Percentiles rank a stretch among this genome's conserved stretches.
These are phyloP conservation scores for Agonopterix alstromeriana DNA, from an alignment of 2,888 invertebrate genomes.

Conservation along the genomic window DNA sequence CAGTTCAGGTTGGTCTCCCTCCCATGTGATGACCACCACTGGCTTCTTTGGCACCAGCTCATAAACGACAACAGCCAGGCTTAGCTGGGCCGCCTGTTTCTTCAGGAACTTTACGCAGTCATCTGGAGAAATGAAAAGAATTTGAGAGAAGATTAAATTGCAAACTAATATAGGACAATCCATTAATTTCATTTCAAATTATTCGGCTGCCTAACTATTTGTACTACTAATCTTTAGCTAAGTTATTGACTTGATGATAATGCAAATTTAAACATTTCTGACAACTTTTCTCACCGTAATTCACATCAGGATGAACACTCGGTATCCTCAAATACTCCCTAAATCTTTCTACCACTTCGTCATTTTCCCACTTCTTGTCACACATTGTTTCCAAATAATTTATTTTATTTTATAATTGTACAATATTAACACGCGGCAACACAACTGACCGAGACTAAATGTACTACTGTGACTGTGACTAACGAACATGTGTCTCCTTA, in stretches of 20 bases:
- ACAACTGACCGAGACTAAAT: too few species aligned
- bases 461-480: too few species aligned
- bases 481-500: too few species aligned
- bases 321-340: conserved; percentile 91
- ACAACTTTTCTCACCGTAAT: conserved; percentile 82
- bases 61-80: conserved; percentile 78
- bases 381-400: conserved; percentile 14
- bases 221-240: too few species aligned
- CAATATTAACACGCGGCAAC: too few species aligned
- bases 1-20: conserved; percentile 82
- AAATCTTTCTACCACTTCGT: conserved; percentile 84
- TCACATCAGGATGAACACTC: conserved; percentile 90
- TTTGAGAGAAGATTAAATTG: too few species aligned
- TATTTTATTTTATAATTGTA: too few species aligned
- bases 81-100: conserved; percentile 81
- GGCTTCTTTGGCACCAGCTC: conserved; percentile 78
- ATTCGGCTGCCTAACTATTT: too few species aligned
- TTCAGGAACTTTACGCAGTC: conserved; percentile 83
- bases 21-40: conserved; percentile 89
- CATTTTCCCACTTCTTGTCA: conserved; percentile 42
- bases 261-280: too few species aligned
- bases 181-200: too few species aligned
- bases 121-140: conserved; percentile 52
- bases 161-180: too few species aligned
- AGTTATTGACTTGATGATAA: too few species aligned